Evolutionary conservation across 2,888 invertebrate genomes (phyloP).

Genomic region (Acleris literana): DNA sequence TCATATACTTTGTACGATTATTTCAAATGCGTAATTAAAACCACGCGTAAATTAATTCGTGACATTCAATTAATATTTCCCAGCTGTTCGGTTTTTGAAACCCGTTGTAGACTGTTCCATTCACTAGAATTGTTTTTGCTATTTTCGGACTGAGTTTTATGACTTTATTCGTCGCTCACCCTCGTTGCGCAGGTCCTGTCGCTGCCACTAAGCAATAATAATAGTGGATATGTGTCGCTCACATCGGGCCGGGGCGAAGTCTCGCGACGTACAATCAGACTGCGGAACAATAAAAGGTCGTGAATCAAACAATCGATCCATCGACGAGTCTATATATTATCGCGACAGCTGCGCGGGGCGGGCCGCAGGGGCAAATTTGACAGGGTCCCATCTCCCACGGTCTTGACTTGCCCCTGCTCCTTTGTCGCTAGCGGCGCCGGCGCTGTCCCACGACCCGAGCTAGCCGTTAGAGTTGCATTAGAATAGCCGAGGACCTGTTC

Average conservation of each 20-base stretch:
- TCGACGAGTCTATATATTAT: slow-evolving; percentile 62
- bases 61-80: slow-evolving; percentile 24
- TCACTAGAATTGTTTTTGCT: slow-evolving; percentile 3
- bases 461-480: slow-evolving; percentile 44
- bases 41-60: slow-evolving; percentile 16
- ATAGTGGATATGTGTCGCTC: slow-evolving; percentile 45
- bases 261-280: slow-evolving; percentile 56
- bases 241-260: slow-evolving; percentile 45
- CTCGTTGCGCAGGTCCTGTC: slow-evolving; percentile 14
- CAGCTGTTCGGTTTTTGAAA: slow-evolving; percentile 10
- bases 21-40: slow-evolving; percentile 30
- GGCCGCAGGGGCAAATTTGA: slow-evolving; percentile 52
- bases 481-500: slow-evolving; percentile 42
- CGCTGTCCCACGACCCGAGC: slow-evolving; percentile 44
- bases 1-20: slow-evolving; percentile 47
- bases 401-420: slow-evolving; percentile 49
- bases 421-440: slow-evolving; percentile 44
- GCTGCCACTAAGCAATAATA: slow-evolving; percentile 32
- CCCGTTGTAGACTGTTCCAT: not conserved
- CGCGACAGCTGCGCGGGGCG: slow-evolving; percentile 74
- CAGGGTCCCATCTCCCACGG: slow-evolving; percentile 74
- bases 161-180: slow-evolving; percentile 11
- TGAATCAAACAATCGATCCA: slow-evolving; percentile 76
- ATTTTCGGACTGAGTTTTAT: slow-evolving; percentile 7
- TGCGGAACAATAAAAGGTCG: slow-evolving; percentile 66